Conservation (phyloP, 2,113 vertebrate genomes). For the Urocynchramus pylzowi region DNA sequence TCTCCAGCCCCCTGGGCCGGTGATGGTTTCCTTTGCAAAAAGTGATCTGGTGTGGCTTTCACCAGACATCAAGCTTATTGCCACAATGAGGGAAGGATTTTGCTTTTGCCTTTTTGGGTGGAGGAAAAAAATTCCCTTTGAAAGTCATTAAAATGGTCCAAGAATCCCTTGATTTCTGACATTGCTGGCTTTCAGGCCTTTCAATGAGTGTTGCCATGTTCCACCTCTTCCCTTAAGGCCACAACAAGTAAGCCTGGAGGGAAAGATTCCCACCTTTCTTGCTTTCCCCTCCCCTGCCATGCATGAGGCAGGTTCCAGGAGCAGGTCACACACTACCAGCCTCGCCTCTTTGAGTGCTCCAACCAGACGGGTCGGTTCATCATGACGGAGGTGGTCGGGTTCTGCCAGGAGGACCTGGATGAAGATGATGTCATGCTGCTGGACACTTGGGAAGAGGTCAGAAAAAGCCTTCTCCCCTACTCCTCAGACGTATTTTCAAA, state of each 20-base stretch:
- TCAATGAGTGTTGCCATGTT: neutral
- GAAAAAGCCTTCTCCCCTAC: neutral
- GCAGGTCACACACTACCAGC: conserved; percentile 68
- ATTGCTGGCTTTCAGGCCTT: neutral
- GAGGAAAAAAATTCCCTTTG: neutral
- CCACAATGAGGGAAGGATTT: neutral
- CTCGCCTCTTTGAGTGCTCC: conserved; percentile 90
- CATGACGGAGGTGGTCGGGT: conserved; percentile 84
- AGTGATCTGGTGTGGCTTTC: neutral
- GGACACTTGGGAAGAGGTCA: conserved; percentile 93
- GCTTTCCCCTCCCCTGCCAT: neutral
- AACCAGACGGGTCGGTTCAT: conserved; percentile 86
- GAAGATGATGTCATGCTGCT: conserved; percentile 90
- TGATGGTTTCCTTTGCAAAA: neutral
- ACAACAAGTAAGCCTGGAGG: neutral
- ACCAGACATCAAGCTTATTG: neutral
- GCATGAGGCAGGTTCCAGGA: conserved; percentile 75
- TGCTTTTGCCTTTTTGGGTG: neutral
- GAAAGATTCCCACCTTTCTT: neutral
- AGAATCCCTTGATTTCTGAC: neutral
- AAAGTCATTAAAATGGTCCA: neutral
- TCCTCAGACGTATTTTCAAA: neutral
- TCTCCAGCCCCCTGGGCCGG: neutral
- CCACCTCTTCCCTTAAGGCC: neutral
- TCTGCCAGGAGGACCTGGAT: conserved; percentile 86